Evolutionary conservation across 2,797 vertebrate genomes (phyloP).

Genomic region (Coccyzus lansbergi): DNA sequence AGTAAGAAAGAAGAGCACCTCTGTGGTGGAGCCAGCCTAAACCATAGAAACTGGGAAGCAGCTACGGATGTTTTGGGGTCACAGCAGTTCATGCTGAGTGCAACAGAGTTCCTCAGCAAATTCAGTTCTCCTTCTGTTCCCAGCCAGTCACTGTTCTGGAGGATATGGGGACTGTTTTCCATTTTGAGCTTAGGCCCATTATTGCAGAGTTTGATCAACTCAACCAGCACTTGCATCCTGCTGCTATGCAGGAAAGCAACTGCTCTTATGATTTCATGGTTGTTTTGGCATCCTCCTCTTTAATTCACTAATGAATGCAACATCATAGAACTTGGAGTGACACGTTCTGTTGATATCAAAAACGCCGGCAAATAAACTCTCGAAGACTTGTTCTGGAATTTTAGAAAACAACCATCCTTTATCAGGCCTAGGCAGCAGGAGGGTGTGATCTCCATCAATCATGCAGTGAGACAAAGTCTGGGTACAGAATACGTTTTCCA

Average conservation of each 20-base stretch:
- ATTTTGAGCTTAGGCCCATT: not conserved
- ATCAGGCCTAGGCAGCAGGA: too few relatives aligned
- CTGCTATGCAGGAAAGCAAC: not conserved
- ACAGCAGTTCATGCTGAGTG: not conserved
- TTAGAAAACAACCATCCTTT: too few relatives aligned
- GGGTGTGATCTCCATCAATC: too few relatives aligned
- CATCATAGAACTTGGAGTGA: too few relatives aligned
- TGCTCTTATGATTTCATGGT: not conserved
- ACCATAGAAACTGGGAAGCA: not conserved
- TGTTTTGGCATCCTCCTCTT: not conserved
- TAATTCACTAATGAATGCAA: too few relatives aligned
- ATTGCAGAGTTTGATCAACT: not conserved
- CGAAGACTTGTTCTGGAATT: too few relatives aligned
- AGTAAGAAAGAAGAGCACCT: too few relatives aligned
- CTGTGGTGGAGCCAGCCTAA: not conserved
- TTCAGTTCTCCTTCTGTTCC: not conserved
- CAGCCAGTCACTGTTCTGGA: not conserved
- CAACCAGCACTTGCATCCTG: not conserved
- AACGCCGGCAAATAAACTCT: too few relatives aligned
- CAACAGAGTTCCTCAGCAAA: not conserved
- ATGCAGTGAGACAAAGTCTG: too few relatives aligned
- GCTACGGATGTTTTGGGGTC: not conserved
- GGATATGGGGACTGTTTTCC: fast-evolving
- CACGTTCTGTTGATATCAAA: too few relatives aligned
- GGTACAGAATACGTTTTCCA: too few relatives aligned